Conservation (phyloP, 2,888 invertebrate species). For the Drosophila meridionalis region DNA sequence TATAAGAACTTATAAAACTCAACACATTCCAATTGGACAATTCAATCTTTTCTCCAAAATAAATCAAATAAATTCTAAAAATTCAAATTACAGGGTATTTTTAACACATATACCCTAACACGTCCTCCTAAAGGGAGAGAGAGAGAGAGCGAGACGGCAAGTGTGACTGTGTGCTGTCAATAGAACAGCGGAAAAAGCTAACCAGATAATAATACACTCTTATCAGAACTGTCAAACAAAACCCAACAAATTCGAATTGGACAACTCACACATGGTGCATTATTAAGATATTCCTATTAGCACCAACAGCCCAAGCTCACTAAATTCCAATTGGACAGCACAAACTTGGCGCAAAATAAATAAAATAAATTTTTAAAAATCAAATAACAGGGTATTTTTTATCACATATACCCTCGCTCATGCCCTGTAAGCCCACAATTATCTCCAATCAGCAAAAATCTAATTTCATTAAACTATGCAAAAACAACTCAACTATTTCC, state of each 20-base stretch:
- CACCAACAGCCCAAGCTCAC: too few relatives aligned
- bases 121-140: constrained; percentile 50
- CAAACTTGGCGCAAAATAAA: not conserved
- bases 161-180: constrained; percentile 3
- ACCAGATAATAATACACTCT: not conserved
- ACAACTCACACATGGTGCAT: too few relatives aligned
- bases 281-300: too few relatives aligned
- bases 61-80: too few relatives aligned
- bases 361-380: not conserved
- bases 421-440: not conserved
- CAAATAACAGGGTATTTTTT: not conserved
- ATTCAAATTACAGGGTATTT: too few relatives aligned
- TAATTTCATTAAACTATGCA: not conserved
- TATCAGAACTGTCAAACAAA: not conserved
- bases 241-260: too few relatives aligned
- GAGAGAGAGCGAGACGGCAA: not conserved
- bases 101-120: too few relatives aligned
- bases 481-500: not conserved
- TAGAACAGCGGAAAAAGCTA: not conserved
- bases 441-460: not conserved
- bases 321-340: too few relatives aligned
- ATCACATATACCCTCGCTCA: too few relatives aligned
- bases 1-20: too few relatives aligned
- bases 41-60: too few relatives aligned
- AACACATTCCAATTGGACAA: too few relatives aligned